Conservation (phyloP, 2,113 vertebrate species). For the Platichthys stellatus region DNA sequence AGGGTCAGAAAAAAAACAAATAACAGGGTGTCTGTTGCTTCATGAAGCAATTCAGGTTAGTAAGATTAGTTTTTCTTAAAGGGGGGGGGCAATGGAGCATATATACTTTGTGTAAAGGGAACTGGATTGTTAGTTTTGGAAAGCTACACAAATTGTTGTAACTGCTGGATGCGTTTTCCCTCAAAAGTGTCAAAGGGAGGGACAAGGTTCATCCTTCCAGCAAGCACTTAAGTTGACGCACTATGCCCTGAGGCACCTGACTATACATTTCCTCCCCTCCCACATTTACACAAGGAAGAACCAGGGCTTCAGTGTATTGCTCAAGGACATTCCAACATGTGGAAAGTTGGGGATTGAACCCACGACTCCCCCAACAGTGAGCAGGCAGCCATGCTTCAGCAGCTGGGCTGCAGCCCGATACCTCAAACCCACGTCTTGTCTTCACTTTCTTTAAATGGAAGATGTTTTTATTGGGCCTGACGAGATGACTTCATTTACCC, state of each 20-base stretch:
- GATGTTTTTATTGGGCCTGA: not conserved
- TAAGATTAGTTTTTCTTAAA: no score
- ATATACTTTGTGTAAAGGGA: not conserved
- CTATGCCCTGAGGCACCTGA: not conserved
- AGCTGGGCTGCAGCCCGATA: constrained; percentile 14
- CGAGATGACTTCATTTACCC: not conserved
- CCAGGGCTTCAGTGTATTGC: not conserved
- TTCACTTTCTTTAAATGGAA: not conserved
- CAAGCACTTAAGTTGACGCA: not conserved
- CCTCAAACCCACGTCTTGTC: constrained; percentile 2
- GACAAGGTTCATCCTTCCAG: not conserved
- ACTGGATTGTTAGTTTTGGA: not conserved
- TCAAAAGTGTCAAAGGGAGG: no score
- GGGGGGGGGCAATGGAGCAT: no score
- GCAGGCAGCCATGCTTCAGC: not conserved
- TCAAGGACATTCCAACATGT: not conserved
- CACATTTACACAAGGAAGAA: not conserved
- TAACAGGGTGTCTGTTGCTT: no score
- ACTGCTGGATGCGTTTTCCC: no score
- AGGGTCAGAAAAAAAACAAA: not conserved
- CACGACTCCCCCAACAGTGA: not conserved
- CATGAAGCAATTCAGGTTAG: no score
- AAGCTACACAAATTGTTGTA: not conserved
- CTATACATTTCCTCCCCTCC: not conserved
- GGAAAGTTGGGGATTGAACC: constrained; percentile 11